Evolutionary conservation across 1,140 invertebrate species (phyloP).

Genomic region (Lasaia peninsularis): DNA sequence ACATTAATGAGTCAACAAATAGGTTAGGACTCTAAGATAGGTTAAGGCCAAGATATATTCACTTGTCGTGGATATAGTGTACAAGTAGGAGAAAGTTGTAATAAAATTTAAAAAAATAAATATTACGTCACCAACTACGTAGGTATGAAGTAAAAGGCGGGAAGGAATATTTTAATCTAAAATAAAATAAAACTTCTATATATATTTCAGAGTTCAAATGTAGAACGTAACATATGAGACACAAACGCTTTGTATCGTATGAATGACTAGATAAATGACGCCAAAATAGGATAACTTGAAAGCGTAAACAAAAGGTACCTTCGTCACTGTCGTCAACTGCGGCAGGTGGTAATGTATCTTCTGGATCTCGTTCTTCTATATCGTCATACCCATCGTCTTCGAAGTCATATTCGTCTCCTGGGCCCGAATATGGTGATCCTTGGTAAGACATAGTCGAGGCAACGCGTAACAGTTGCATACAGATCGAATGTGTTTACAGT

Average conservation of each 20-base stretch:
- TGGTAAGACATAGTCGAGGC: constrained; percentile 75
- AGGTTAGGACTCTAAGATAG: too few relatives aligned
- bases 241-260: constrained; percentile 18
- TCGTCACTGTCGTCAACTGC: constrained; percentile 67
- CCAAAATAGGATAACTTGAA: constrained; percentile 45
- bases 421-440: constrained; percentile 74
- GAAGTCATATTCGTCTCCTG: constrained; percentile 71
- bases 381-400: constrained; percentile 75
- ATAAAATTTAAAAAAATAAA: constrained; percentile 22
- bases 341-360: constrained; percentile 51
- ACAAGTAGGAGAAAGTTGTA: not conserved
- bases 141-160: constrained; percentile 48
- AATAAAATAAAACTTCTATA: not conserved
- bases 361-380: constrained; percentile 64
- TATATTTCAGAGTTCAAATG: not conserved
- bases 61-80: not conserved
- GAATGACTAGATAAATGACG: constrained; percentile 39
- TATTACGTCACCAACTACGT: constrained; percentile 53
- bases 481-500: constrained; percentile 62
- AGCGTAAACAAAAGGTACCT: constrained; percentile 69
- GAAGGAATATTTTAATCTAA: constrained; percentile 32
- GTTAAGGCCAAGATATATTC: too few relatives aligned
- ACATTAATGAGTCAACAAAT: too few relatives aligned
- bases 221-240: not conserved
- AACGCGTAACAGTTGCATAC: constrained; percentile 75